These are phyloP conservation scores for Sarcophilus harrisii DNA, from an alignment of 2,797 vertebrate species.

Conservation along the genomic window DNA sequence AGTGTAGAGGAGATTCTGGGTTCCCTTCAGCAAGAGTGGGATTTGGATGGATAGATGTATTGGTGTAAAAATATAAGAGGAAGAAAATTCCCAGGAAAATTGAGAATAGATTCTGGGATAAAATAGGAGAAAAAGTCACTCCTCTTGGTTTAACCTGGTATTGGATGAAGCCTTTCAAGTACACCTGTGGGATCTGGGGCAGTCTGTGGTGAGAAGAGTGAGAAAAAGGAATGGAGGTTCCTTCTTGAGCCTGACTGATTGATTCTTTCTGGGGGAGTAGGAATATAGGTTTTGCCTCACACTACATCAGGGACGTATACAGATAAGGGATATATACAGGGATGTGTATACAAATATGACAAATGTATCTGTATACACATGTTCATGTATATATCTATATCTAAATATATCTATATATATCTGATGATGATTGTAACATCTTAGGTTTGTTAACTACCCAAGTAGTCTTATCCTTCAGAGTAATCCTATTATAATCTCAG, in stretches of 20 bases:
- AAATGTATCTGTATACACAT: not conserved
- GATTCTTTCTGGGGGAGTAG: not conserved
- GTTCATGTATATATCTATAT: rapidly evolving
- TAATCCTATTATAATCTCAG: not conserved
- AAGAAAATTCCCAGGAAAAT: not conserved
- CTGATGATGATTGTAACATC: not conserved
- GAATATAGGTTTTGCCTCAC: not conserved
- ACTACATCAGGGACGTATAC: not conserved
- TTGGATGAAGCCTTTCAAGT: not conserved
- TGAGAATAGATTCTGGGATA: not conserved
- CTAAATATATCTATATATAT: too few species aligned
- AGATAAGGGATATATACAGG: too few species aligned
- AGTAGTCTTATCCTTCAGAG: not conserved
- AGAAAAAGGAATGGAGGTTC: not conserved
- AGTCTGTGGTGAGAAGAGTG: not conserved
- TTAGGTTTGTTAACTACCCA: not conserved
- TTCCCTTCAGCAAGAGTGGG: not conserved
- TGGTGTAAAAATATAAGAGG: not conserved
- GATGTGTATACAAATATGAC: not conserved
- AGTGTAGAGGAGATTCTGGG: not conserved
- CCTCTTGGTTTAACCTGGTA: not conserved
- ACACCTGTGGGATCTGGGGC: not conserved
- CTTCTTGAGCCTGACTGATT: not conserved
- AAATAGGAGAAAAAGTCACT: not conserved
- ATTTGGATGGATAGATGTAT: not conserved